Evolutionary conservation across 2,113 vertebrate genomes (phyloP).

Genomic region (Pica pica): DNA sequence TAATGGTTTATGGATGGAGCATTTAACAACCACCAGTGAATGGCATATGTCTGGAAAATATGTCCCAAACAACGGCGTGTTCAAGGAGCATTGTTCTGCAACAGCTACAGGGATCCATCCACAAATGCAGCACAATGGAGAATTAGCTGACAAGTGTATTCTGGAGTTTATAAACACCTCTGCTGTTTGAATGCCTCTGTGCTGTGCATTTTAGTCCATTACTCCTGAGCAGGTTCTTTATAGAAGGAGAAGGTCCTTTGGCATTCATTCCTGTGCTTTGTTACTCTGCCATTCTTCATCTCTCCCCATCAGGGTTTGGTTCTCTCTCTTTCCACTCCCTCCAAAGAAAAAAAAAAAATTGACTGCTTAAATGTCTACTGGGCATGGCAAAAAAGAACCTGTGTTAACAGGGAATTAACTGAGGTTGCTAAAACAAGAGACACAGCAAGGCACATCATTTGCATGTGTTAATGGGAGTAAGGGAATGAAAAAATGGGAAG

Average conservation of each 20-base stretch:
- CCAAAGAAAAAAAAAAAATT: neutral
- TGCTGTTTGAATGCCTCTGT: neutral
- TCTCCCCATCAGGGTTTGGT: neutral
- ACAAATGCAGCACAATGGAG: neutral
- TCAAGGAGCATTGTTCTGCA: neutral
- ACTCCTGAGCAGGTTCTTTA: neutral
- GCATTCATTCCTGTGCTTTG: neutral
- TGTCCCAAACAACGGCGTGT: neutral
- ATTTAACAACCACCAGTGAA: conserved; percentile 34
- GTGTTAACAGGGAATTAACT: neutral
- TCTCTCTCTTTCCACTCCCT: neutral
- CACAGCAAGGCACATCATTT: neutral
- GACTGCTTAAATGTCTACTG: neutral
- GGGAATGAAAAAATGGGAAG: neutral
- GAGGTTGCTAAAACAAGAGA: neutral
- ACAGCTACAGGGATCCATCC: neutral
- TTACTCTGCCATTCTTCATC: neutral
- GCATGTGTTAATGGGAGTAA: conserved; percentile 19
- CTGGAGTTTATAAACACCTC: neutral
- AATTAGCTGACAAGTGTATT: neutral
- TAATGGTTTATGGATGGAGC: conserved; percentile 44
- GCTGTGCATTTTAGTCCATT: neutral
- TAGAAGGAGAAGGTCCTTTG: neutral
- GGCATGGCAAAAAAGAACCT: neutral
- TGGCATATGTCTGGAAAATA: conserved; percentile 36